Percentiles rank a stretch among this genome's conserved stretches.
These are phyloP conservation scores for Xerus rutilus DNA, from an alignment of 2,797 vertebrate species.

Conservation along the genomic window DNA sequence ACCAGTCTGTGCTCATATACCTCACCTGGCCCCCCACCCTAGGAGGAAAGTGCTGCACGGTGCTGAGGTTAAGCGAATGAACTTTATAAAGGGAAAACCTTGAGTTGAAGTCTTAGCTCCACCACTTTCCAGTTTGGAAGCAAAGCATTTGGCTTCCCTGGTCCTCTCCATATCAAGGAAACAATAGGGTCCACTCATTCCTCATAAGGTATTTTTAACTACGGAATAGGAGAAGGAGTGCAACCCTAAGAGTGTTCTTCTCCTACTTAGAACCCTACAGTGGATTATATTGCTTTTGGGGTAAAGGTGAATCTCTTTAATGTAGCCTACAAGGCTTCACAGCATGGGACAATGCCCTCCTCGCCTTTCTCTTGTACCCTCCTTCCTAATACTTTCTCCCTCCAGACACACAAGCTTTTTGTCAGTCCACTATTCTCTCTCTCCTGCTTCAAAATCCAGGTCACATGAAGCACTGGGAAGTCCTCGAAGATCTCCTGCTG, in stretches of 20 bases:
- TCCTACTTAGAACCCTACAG: background rate
- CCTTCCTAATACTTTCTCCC: background rate
- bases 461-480: background rate
- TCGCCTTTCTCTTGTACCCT: background rate
- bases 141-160: background rate
- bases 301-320: background rate
- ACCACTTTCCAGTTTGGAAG: background rate
- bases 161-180: background rate
- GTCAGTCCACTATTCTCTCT: background rate
- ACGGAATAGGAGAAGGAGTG: slow-evolving; percentile 20
- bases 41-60: background rate
- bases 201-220: background rate
- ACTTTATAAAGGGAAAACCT: background rate
- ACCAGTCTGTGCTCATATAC: background rate
- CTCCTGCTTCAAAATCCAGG: background rate
- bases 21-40: too few relatives aligned
- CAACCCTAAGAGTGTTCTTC: background rate
- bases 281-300: background rate
- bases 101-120: background rate
- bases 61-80: background rate
- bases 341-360: too few relatives aligned
- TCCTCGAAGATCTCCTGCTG: background rate
- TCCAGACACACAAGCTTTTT: background rate
- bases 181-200: background rate
- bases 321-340: background rate